These are phyloP conservation scores for Erynnis tages DNA, from an alignment of 2,888 invertebrate genomes.

Conservation along the genomic window DNA sequence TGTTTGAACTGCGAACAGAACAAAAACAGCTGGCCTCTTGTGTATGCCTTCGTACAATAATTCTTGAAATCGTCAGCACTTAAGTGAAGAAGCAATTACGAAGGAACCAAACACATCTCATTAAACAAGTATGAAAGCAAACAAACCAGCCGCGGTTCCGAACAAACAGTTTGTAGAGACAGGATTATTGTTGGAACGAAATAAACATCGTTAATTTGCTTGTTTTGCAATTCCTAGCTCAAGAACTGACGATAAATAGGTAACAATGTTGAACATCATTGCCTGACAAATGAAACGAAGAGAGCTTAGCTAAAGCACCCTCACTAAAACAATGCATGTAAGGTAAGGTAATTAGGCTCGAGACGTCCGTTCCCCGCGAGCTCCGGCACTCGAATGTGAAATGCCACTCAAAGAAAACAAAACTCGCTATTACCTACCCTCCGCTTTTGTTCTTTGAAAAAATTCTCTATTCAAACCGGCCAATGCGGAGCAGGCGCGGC, in stretches of 20 bases:
- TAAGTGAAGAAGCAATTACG: slow-evolving; percentile 28
- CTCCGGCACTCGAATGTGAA: slow-evolving; percentile 68
- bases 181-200: slow-evolving; percentile 52
- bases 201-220: slow-evolving; percentile 73
- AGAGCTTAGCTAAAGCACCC: slow-evolving; percentile 57
- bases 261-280: slow-evolving; percentile 72
- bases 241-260: slow-evolving; percentile 56
- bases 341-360: slow-evolving; percentile 72
- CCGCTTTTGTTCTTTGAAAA: slow-evolving; percentile 73
- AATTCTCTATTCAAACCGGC: slow-evolving; percentile 77
- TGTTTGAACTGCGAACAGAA: slow-evolving; percentile 16
- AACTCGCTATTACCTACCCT: slow-evolving; percentile 80
- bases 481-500: slow-evolving; percentile 73
- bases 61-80: slow-evolving; percentile 29
- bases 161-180: slow-evolving; percentile 50
- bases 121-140: slow-evolving; percentile 38
- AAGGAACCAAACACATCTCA: slow-evolving; percentile 27
- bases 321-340: slow-evolving; percentile 58
- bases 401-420: slow-evolving; percentile 77
- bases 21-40: slow-evolving; percentile 18
- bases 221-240: slow-evolving; percentile 60
- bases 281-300: slow-evolving; percentile 54
- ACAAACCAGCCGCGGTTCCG: slow-evolving; percentile 48
- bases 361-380: slow-evolving; percentile 67
- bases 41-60: slow-evolving; percentile 20